Evolutionary conservation across 2,113 vertebrate genomes (phyloP), one percentile per base, ranked within the genome.

Genomic region (Verasper variegatus): DNA sequence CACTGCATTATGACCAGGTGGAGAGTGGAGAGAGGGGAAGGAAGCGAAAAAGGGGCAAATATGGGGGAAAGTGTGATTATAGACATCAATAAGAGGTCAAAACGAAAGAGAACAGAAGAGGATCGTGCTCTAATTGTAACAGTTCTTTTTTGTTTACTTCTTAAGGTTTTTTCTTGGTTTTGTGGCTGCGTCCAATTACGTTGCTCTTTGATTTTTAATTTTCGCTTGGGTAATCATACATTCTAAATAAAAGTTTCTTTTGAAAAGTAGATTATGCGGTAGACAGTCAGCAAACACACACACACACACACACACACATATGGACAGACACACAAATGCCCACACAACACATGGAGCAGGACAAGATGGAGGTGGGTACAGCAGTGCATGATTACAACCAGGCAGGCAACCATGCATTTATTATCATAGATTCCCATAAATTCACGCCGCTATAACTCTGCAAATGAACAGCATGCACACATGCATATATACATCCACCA

Each of bases 361-460:
- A 49, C 37, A 4, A 23, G 73, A 85, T 45, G 63, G 79, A 62
- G 64, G 51, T 31, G 59, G n/a, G 55, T 35, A 73, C 66, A 69
- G 68, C 65, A 71, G 70, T 24, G 65, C 59, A 20, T 35, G 68
- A 83, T 70, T 59, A 83, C 56, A 72, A 60, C 74, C 64, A 76
- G 74, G 64, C 74, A 74, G 71, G 57, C 77, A 56, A 70, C 47
- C 60, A 21, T 60, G 81, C 81, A 86, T 69, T 57, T 65, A 88
- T 88, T 83, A 86, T 11, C 76, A 86, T 74, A 74, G 65, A 88
- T 86, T 87, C 68, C 20, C 80, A 90, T 81, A 71, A 82, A 85
- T 89, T 88, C 66, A 68, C 78, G 84, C 80, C 21, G n/a, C 14
- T 76, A 60, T 66, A 26, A 82, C 71, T 64, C 58, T 57, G 69